Evolutionary conservation across 2,888 invertebrate species (phyloP), one percentile per base, ranked within the genome.

Genomic region (Panzeria rudis): DNA sequence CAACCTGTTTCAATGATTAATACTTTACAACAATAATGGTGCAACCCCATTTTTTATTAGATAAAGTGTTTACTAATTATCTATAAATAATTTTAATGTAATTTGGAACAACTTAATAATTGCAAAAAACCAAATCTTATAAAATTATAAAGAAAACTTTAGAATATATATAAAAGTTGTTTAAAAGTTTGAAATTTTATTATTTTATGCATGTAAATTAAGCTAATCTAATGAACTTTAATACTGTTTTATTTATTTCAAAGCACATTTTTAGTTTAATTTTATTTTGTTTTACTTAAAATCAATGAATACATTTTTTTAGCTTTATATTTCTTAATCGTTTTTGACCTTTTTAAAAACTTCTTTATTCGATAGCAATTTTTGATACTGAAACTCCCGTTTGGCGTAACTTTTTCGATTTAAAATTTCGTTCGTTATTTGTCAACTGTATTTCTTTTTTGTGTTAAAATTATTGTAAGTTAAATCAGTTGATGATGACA

Each of bases 1-100:
- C 44, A 85, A 82, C 85, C 81, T 81, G 81, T 47, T 73, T 20
- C 56, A 69, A 47, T 50, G 84, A 82, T 85, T 82, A 85, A 85
- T 82, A 71, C 71, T 47, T 68, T 69, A 61, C 73, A 77, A 72
- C 61, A 35, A 77, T 35, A 50, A 73, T 78, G 69, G 69, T 73
- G 81, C 64, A 78, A 78, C 56, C 54, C 3, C 20, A 15, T 77
- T 84, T 56, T 52, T 68, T 23, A 38, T 47, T 50, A 69, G 62
- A 64, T 75, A 79, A 75, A 38, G 13, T 41, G 23, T 38, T 0
- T 38, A 7, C 25, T 38, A 38, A 0, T 29, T 47, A 47, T 64
- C 17, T 29, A 20, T 1, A 64, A 25, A 25, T 47, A 11, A 15
- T 41, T 62, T 62, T 41, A 29, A 47, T 29, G 8, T 17, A 29